Conservation (phyloP, 2,797 vertebrate genomes). For the Silurus aristotelis region DNA sequence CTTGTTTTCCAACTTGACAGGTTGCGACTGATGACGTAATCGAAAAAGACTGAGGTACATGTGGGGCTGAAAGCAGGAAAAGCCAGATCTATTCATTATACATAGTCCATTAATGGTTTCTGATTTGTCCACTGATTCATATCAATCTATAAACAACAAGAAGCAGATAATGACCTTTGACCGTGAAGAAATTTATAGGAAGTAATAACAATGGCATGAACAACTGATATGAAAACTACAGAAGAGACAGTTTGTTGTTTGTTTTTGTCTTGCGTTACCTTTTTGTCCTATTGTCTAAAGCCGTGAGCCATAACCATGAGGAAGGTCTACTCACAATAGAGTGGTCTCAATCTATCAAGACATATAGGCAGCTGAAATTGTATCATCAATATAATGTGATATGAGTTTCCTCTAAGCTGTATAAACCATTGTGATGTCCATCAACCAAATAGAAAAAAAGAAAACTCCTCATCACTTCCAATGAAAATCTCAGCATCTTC, state of each 20-base stretch:
- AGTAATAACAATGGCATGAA: neutral
- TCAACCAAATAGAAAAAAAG: no score
- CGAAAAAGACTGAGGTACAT: neutral
- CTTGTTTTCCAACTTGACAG: constrained; percentile 7
- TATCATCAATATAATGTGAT: no score
- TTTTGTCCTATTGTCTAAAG: neutral
- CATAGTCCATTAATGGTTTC: neutral
- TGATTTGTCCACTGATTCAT: neutral
- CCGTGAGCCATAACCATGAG: neutral
- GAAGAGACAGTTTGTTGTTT: neutral
- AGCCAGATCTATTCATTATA: neutral
- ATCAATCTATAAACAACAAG: neutral
- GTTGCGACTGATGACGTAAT: constrained; percentile 63
- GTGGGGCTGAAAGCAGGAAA: constrained; percentile 29
- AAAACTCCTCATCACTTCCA: no score
- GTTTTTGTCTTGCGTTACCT: neutral
- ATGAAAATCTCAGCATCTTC: no score
- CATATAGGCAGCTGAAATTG: neutral
- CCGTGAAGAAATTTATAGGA: neutral
- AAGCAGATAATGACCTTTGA: neutral
- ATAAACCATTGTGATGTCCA: no score
- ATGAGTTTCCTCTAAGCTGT: no score
- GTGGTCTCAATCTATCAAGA: neutral
- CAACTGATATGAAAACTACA: neutral
- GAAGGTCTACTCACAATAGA: neutral